Evolutionary conservation across 2,113 vertebrate genomes (phyloP).

Genomic region (Microcebus jonahi): DNA sequence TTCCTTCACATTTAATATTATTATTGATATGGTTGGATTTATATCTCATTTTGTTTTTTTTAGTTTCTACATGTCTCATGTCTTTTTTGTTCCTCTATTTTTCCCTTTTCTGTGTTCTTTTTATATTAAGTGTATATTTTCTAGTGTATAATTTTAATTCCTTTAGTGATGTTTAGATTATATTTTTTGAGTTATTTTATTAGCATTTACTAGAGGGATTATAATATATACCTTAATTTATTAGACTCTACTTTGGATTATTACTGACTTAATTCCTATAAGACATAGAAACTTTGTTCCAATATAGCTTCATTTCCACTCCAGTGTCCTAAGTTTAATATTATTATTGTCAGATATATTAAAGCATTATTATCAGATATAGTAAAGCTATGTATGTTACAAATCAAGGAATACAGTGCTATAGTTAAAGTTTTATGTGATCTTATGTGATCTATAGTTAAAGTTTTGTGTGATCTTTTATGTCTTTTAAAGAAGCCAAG

Average conservation of each 20-base stretch:
- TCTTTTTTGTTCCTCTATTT: not conserved
- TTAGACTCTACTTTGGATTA: not conserved
- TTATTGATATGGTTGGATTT: not conserved
- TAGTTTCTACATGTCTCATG: not conserved
- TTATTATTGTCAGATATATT: not conserved
- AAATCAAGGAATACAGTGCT: not conserved
- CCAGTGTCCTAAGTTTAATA: not conserved
- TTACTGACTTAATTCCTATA: not conserved
- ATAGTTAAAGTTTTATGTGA: not conserved
- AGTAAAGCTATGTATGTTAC: not conserved
- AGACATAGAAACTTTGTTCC: not conserved
- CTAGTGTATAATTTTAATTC: not conserved
- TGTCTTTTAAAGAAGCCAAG: not conserved
- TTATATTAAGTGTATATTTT: not conserved
- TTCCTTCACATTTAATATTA: not conserved
- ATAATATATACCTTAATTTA: not conserved
- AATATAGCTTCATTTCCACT: not conserved
- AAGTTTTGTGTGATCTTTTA: not conserved
- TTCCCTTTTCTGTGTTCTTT: not conserved
- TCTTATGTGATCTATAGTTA: not conserved
- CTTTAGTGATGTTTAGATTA: not conserved
- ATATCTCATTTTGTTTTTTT: not conserved
- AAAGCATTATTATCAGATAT: not conserved
- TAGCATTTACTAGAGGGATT: not conserved
- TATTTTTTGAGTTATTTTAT: not conserved